Percentiles rank a stretch among this genome's conserved stretches.
Conservation (phyloP, 2,113 vertebrate species). For the Mormyrus lacerda region DNA sequence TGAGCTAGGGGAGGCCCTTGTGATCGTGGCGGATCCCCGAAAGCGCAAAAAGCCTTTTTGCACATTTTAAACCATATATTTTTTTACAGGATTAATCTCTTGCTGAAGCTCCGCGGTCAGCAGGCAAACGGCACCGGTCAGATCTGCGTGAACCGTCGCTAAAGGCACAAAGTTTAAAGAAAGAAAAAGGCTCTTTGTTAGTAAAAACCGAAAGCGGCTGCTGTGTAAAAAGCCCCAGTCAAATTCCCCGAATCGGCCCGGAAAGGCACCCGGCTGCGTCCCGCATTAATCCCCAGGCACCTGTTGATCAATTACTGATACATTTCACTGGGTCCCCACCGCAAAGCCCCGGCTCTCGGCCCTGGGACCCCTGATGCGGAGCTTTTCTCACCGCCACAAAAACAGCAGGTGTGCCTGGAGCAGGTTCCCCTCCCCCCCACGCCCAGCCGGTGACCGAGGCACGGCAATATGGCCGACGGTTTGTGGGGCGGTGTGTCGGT, state of each 20-base stretch:
- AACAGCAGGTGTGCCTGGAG: conserved; percentile 19
- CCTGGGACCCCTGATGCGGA: not conserved
- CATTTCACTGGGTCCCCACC: not conserved
- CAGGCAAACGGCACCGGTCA: not conserved
- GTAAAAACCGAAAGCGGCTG: not conserved
- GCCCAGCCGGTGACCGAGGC: conserved; percentile 32
- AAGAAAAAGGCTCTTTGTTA: not conserved
- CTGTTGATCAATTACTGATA: conserved; percentile 43
- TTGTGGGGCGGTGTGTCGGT: not conserved
- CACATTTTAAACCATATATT: not conserved
- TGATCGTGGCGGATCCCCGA: not conserved
- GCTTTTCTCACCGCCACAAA: conserved; percentile 39
- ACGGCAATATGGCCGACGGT: conserved; percentile 56
- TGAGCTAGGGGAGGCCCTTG: not conserved
- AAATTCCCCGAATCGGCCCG: not conserved
- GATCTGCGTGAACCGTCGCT: not conserved
- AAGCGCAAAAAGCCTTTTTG: not conserved
- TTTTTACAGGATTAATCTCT: not conserved
- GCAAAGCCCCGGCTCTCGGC: not conserved
- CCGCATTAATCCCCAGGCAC: conserved; percentile 52
- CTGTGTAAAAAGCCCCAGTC: not conserved
- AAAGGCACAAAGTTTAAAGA: not conserved
- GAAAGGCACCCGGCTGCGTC: conserved; percentile 19
- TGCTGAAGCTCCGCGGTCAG: not conserved
- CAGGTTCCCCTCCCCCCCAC: not conserved